Percentiles rank a stretch among this genome's conserved stretches.
Evolutionary conservation across 2,888 invertebrate species (phyloP).

Genomic region (Thysanoteuthis rhombus): DNA sequence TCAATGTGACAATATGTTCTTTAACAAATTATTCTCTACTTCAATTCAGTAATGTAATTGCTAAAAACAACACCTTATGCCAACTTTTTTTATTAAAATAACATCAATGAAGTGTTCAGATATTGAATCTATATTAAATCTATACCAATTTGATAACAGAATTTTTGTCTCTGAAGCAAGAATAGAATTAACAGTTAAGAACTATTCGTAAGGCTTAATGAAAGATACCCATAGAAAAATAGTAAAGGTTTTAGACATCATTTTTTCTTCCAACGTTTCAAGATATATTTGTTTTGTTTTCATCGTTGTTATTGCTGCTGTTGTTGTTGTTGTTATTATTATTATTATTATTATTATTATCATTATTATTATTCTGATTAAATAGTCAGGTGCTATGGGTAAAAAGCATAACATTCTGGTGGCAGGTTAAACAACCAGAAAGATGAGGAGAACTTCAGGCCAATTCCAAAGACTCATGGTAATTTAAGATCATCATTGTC

Average conservation of each 20-base stretch:
- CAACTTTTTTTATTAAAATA: too few species aligned
- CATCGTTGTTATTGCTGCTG: background rate
- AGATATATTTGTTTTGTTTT: background rate
- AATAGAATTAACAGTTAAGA: background rate
- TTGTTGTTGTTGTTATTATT: too few species aligned
- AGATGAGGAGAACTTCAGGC: background rate
- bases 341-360: background rate
- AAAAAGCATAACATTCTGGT: background rate
- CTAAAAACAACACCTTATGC: too few species aligned
- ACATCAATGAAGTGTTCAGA: background rate
- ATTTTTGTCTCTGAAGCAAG: background rate
- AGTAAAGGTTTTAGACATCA: background rate
- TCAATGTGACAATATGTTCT: background rate
- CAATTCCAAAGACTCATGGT: background rate
- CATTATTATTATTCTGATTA: background rate
- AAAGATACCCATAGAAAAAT: background rate
- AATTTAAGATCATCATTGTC: background rate
- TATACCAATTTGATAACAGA: background rate
- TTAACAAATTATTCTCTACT: background rate
- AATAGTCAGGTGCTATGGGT: background rate
- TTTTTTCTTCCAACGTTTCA: background rate
- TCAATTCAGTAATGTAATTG: background rate
- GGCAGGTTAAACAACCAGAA: background rate
- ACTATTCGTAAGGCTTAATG: background rate
- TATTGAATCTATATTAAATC: background rate